Percentiles rank a stretch among this genome's conserved stretches.
These are phyloP conservation scores for Leuciscus idus DNA, from an alignment of 2,113 vertebrate species.

Conservation along the genomic window DNA sequence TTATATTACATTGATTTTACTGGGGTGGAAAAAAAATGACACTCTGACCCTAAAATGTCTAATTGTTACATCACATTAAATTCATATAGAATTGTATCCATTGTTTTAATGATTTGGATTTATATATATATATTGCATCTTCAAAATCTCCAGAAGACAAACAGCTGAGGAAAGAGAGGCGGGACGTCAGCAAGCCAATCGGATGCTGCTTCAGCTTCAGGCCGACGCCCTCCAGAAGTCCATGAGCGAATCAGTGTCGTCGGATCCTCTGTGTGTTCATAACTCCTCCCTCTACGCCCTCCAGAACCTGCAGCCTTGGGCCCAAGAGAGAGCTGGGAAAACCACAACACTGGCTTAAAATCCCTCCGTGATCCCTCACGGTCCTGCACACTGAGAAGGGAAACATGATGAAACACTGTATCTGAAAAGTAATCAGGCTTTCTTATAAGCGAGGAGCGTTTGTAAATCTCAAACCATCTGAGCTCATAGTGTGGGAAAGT, in stretches of 20 bases:
- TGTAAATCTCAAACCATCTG: not conserved
- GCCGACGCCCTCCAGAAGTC: constrained; percentile 98
- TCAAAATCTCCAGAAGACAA: constrained; percentile 82
- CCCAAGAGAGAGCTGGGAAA: constrained; percentile 87
- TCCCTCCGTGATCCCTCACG: not conserved
- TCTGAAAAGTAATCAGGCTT: not conserved
- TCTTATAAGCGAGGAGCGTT: not conserved
- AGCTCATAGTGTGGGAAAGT: constrained; percentile 15
- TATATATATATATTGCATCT: not conserved
- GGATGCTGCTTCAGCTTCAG: constrained; percentile 96
- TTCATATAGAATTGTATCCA: not conserved
- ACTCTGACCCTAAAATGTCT: too few species aligned
- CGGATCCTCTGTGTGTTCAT: constrained; percentile 94
- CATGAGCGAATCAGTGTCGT: constrained; percentile 88
- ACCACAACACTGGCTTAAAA: constrained; percentile 67
- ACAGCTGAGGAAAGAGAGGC: constrained; percentile 96
- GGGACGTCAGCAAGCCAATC: constrained; percentile 96
- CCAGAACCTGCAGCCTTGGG: constrained; percentile 98
- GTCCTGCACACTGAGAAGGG: not conserved
- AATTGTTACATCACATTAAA: too few species aligned
- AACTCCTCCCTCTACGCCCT: constrained; percentile 97
- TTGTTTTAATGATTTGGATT: not conserved
- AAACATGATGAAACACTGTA: too few species aligned
- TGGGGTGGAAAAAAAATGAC: too few species aligned
- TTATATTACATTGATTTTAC: too few species aligned